These are phyloP conservation scores for Magallana nippona DNA, from an alignment of 2,888 invertebrate genomes.

Conservation along the genomic window DNA sequence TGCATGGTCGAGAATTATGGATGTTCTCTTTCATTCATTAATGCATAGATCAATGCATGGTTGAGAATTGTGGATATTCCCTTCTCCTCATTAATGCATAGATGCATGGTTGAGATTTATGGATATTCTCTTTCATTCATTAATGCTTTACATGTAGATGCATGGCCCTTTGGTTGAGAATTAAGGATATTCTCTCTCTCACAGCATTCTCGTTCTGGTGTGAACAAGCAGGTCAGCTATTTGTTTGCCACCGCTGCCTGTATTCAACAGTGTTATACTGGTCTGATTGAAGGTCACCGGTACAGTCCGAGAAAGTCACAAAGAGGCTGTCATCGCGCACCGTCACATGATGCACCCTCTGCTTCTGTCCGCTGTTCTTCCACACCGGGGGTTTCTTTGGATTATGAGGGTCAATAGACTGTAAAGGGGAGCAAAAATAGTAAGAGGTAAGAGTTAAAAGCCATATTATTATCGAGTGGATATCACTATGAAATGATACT, in stretches of 20 bases:
- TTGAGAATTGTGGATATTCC: no score
- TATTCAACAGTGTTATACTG: constrained; percentile 62
- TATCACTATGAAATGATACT: no score
- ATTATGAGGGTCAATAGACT: constrained; percentile 69
- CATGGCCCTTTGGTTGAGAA: no score
- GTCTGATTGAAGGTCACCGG: constrained; percentile 64
- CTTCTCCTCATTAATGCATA: no score
- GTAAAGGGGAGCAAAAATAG: constrained; percentile 37
- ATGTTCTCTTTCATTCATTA: no score
- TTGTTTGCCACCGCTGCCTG: constrained; percentile 25
- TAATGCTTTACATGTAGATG: no score
- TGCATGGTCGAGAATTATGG: no score
- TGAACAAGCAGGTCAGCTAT: background rate
- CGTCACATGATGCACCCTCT: constrained; percentile 66
- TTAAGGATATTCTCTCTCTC: no score
- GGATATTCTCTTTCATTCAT: no score
- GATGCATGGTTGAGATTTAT: no score
- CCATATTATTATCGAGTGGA: background rate
- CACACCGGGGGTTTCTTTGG: constrained; percentile 60
- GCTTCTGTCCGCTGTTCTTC: constrained; percentile 66
- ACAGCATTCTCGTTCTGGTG: no score
- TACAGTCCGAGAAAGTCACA: constrained; percentile 57
- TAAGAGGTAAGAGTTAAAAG: background rate
- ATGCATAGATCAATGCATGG: no score
- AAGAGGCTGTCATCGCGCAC: constrained; percentile 61